A percentile compares a stretch with the other conserved stretches of the same genome.
These are phyloP conservation scores for Pterophyllum scalare DNA, from an alignment of 2,113 vertebrate species.

Conservation along the genomic window DNA sequence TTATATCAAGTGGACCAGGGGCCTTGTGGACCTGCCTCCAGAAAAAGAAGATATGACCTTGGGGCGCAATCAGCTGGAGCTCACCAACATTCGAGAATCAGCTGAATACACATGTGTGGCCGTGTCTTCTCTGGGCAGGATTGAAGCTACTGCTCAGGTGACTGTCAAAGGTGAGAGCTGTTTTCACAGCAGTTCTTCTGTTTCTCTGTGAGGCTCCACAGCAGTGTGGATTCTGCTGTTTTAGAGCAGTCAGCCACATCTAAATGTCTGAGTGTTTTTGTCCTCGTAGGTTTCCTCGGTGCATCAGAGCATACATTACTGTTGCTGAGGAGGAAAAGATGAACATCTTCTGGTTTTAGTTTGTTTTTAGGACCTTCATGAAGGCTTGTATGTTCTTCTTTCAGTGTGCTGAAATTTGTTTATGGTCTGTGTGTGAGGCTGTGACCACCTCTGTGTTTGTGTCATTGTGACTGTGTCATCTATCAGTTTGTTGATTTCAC, in stretches of 20 bases:
- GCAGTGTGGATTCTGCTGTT: neutral
- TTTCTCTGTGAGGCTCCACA: neutral
- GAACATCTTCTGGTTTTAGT: neutral
- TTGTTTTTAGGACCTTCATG: neutral
- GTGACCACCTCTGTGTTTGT: neutral
- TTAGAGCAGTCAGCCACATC: too few species aligned
- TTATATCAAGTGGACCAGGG: neutral
- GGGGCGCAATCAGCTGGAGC: neutral
- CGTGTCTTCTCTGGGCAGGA: accelerated
- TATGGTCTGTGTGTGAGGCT: neutral
- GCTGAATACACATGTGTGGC: neutral
- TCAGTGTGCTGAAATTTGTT: neutral
- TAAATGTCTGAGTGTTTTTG: too few species aligned
- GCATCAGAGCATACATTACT: neutral
- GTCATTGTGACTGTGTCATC: neutral
- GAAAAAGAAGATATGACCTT: neutral
- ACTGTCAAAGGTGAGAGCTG: neutral
- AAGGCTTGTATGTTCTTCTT: neutral
- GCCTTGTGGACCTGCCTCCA: accelerated
- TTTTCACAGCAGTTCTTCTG: neutral
- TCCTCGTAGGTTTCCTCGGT: too few species aligned
- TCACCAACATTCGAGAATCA: neutral
- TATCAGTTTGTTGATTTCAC: too few species aligned
- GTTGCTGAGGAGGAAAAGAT: neutral
- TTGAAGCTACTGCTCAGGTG: neutral